Base-by-base conservation (phyloP, 2,113 vertebrate genomes). In the Numenius arquata region DNA sequence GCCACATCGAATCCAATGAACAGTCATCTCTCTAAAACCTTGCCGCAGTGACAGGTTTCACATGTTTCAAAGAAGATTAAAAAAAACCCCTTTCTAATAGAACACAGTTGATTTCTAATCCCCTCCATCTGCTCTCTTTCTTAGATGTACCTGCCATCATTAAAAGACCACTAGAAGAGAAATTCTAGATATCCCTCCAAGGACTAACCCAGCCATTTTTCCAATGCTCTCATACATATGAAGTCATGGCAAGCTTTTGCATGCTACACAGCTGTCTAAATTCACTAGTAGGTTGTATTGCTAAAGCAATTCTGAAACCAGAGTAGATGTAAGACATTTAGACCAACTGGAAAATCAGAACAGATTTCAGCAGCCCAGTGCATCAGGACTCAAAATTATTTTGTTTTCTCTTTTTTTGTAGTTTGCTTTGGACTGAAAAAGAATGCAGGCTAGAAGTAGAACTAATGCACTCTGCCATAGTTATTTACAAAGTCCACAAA, bases 91-190 rank as follows among this genome's bases (percentile, higher is more conserved):
- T 43, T 87, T 82, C 52, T 86, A 61, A 68, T 53, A 90, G 62
- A 94, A 90, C 15, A 92, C 40, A 85, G 58, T 66, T 76, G 58
- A 81, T 85, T 93, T 81, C 73, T 79, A 93, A 89, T 65, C 43
- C n/a, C 15, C 48, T 63, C 88, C 77, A 87, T 82, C 87, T 91
- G 80, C 50, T 87, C 58, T 80, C 62, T 83, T 82, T 79, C 83
- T 93, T 66, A 73, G 61, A 72, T 25, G 26, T 70, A 92, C 70
- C 89, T 93, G 36, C 61, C 61, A 88, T 18, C 68, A 89, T 27
- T n/a, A 94, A 48, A 90, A 76, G 65, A 75, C 29, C n/a, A 81
- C 52, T 1, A 74, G 36, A 56, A 65, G 53, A 85, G 29, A 85
- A 92, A 84, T 34, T 73, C 59, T 43, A 63, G 38, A n/a, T 86